Conservation (phyloP, 2,113 vertebrate species). For the Dicaeum eximium region DNA sequence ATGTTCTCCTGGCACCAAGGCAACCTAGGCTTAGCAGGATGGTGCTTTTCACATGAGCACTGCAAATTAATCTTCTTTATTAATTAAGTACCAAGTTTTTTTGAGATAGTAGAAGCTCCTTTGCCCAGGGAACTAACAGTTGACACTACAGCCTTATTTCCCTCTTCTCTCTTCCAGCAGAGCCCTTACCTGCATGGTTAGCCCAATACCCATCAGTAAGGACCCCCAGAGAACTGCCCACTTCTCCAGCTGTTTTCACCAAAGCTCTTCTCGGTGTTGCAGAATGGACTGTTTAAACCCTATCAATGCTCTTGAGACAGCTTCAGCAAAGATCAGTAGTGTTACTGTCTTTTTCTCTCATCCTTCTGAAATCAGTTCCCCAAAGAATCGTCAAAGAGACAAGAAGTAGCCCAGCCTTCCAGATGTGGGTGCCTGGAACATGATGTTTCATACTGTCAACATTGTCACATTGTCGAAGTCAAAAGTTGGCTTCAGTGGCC, state of each 20-base stretch:
- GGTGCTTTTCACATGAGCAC: neutral
- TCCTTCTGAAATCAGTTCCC: neutral
- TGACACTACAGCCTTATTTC: neutral
- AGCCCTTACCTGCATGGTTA: neutral
- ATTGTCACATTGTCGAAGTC: neutral
- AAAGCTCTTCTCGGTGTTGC: neutral
- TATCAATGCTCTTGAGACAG: neutral
- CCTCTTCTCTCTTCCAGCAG: neutral
- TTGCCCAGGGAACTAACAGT: neutral
- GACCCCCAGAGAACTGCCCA: neutral
- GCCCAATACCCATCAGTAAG: neutral
- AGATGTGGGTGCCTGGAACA: rapidly evolving
- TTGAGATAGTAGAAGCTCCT: neutral
- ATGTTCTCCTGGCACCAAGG: slow-evolving; percentile 42
- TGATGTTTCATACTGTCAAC: neutral
- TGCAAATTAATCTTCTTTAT: neutral
- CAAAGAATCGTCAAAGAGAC: neutral
- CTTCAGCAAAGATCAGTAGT: neutral
- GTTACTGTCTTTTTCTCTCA: neutral
- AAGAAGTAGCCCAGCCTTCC: neutral
- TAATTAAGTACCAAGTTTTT: rapidly evolving
- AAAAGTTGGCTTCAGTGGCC: neutral
- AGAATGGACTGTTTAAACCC: neutral
- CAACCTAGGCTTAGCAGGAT: neutral
- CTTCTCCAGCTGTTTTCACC: neutral